Evolutionary conservation across 2,797 vertebrate genomes (phyloP).

Genomic region (Delichon dasypus): DNA sequence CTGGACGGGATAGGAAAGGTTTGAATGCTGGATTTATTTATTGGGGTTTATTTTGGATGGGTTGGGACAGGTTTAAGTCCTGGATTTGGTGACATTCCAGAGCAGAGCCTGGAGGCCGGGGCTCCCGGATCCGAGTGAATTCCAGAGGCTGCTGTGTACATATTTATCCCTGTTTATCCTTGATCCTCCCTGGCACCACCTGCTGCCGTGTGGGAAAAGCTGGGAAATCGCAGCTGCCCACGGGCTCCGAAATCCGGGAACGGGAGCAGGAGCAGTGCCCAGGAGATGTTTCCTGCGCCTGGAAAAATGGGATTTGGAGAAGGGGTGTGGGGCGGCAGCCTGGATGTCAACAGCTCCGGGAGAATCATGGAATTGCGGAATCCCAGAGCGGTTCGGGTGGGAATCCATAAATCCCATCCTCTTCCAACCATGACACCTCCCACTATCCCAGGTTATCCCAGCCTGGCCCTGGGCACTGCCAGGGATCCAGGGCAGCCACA

Average conservation of each 20-base stretch:
- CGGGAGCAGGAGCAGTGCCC: not conserved
- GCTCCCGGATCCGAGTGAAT: not conserved
- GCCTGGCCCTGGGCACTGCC: not conserved
- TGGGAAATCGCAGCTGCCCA: not conserved
- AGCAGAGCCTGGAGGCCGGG: not conserved
- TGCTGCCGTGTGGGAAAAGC: not conserved
- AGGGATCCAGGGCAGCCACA: not conserved
- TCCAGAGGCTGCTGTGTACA: not conserved
- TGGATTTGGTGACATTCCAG: not conserved
- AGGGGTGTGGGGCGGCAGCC: not conserved
- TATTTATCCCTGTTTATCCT: not conserved
- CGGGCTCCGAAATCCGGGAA: not conserved
- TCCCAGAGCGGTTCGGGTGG: not conserved
- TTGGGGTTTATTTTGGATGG: not conserved
- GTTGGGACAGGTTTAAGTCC: not conserved
- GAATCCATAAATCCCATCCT: not conserved
- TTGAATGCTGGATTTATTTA: accelerated
- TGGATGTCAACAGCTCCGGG: not conserved
- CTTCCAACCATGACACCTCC: accelerated
- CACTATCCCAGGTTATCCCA: accelerated
- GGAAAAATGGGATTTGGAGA: not conserved
- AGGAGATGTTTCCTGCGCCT: not conserved
- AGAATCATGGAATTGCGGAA: not conserved
- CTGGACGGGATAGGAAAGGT: not conserved
- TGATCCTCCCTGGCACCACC: conserved; percentile 5